Evolutionary conservation across 2,888 invertebrate species (phyloP), one percentile per base, ranked within the genome.

Genomic region (Anagyrus pseudococci): DNA sequence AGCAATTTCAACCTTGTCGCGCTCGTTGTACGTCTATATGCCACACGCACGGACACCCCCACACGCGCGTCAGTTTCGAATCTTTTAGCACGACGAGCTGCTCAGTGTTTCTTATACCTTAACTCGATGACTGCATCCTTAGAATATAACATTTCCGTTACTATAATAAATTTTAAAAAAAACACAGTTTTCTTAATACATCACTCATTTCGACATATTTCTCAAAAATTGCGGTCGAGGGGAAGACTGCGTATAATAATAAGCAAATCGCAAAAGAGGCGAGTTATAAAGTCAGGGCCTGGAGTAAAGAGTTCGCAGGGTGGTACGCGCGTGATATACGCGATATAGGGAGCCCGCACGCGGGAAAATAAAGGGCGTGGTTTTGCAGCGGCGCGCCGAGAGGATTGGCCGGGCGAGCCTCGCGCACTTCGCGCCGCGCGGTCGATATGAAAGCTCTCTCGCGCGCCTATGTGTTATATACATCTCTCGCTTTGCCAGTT

Each of bases 331-430:
- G 2, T 37, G 15, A 2, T 2, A 7, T 4, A 10, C 6, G 29
- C 10, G 29, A 10, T 29, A 29, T 29, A 10, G 10, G 6, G 17
- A 4, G 4, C 2, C 43, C 19, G 20, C 17, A 57, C 58, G 75
- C 76, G 77, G 75, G 76, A 80, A 37, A 78, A 79, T 80, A 79
- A 80, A 80, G 80, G 80, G 80, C 80, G 80, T 80, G 80, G 80
- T 80, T 80, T 80, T 76, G 74, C 73, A 74, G 77, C 76, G 73
- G 41, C 7, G 37, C 50, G 75, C 68, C 77, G n/a, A n/a, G 76
- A 76, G 78, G 80, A 80, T 80, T 79, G 80, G 80, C 79, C 78
- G 77, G 77, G 76, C 75, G 73, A n/a, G n/a, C n/a, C n/a, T n/a
- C n/a, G n/a, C n/a, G n/a, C n/a, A n/a, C n/a, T n/a, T n/a, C n/a